Conservation (phyloP, 2,113 vertebrate genomes). For the Barnardius zonarius region DNA sequence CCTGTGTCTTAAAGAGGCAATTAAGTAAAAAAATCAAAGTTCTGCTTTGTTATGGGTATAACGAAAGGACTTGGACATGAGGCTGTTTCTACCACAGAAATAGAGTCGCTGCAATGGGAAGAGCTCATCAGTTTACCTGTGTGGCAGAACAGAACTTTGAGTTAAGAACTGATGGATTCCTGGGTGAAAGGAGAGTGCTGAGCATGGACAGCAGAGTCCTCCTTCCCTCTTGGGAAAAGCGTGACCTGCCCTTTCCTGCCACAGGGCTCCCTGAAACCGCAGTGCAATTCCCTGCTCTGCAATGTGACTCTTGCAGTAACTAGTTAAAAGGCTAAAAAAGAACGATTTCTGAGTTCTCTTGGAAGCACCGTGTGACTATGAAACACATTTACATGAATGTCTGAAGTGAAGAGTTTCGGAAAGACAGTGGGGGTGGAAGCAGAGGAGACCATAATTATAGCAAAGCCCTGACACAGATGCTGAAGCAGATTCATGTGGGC, state of each 20-base stretch:
- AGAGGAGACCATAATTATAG: background rate
- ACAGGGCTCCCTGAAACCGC: background rate
- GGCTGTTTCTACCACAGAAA: background rate
- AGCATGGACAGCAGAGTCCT: background rate
- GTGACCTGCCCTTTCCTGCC: background rate
- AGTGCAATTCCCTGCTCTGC: background rate
- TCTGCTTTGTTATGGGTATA: background rate
- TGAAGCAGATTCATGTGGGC: background rate
- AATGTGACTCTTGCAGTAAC: background rate
- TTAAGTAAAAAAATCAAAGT: background rate
- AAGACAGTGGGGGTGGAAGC: background rate
- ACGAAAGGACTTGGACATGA: background rate
- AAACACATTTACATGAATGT: background rate
- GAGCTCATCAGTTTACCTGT: background rate
- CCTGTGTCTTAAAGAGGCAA: background rate
- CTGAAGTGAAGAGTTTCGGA: background rate
- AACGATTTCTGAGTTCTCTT: background rate
- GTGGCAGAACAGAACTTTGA: background rate
- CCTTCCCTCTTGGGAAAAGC: background rate
- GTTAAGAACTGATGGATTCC: background rate
- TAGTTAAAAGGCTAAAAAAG: background rate
- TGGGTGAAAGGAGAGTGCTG: background rate
- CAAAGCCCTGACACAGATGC: background rate
- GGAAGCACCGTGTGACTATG: background rate
- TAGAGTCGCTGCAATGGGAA: background rate